Conservation (phyloP, 2,797 vertebrate species). For the Anguilla pacifica region DNA sequence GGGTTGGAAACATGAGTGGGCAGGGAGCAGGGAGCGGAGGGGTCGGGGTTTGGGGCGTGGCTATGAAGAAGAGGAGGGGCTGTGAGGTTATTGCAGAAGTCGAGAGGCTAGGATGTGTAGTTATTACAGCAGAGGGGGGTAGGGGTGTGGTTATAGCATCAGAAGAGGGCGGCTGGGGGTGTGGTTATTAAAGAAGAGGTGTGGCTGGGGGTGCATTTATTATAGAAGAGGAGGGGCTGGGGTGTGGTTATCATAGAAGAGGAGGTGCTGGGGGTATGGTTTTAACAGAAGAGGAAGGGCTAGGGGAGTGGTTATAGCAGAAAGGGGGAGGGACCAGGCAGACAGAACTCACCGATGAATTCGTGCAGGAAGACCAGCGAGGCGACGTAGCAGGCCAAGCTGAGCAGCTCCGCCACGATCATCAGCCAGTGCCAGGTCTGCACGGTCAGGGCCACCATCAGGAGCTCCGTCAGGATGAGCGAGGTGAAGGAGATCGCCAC, state of each 20-base stretch:
- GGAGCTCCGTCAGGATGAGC: slow-evolving; percentile 94
- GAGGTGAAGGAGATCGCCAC: slow-evolving; percentile 98
- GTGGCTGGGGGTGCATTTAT: no score
- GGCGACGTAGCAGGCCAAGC: slow-evolving; percentile 91
- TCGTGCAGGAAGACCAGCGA: slow-evolving; percentile 96
- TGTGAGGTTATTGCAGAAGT: no score
- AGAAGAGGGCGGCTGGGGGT: no score
- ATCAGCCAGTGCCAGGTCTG: slow-evolving; percentile 99
- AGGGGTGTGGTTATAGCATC: no score
- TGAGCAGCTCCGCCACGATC: slow-evolving; percentile 94
- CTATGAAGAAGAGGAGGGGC: no score
- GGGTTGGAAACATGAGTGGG: no score
- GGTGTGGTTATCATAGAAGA: background rate
- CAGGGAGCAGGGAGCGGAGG: background rate
- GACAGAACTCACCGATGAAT: slow-evolving; percentile 84
- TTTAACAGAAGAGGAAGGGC: background rate
- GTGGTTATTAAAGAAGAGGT: background rate
- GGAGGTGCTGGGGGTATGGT: background rate
- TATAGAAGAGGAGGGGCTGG: background rate
- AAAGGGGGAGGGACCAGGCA: background rate
- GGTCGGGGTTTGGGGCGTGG: no score
- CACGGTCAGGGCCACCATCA: slow-evolving; percentile 96
- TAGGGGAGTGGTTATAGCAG: background rate
- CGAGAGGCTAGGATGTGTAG: no score
- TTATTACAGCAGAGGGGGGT: no score